phyloP scores from a whole-genome alignment of 2,113 vertebrate species.

The Mugil cephalus region DNA sequence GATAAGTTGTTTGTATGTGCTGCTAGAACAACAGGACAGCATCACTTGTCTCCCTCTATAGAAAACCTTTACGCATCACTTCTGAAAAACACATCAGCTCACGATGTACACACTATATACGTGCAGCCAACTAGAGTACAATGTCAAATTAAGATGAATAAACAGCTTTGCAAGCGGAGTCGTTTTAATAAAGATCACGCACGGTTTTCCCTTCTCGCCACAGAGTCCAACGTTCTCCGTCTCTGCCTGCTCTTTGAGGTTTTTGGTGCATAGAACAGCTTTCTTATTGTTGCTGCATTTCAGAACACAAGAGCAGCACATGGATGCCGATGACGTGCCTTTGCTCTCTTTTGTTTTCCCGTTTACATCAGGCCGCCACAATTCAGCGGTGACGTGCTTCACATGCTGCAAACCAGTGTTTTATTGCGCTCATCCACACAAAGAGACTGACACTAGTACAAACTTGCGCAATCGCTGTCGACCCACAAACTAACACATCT shows the following conservation, averaged over 20 bases:
- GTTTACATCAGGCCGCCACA: neutral
- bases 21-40: neutral
- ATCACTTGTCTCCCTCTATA: neutral
- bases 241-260: neutral
- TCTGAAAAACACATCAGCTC: too few relatives aligned
- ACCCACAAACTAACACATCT: neutral
- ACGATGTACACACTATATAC: too few relatives aligned
- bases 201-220: too few relatives aligned
- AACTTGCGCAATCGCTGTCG: neutral
- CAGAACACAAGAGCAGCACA: neutral
- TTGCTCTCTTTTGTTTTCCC: neutral
- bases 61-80: neutral
- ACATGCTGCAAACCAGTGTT: conserved; percentile 6
- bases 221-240: neutral
- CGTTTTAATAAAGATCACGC: too few relatives aligned
- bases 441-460: neutral
- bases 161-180: too few relatives aligned
- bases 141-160: neutral
- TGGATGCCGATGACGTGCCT: neutral
- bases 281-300: conserved; percentile 17
- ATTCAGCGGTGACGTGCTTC: neutral
- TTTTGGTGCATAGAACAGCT: neutral
- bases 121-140: neutral
- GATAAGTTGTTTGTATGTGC: too few relatives aligned
- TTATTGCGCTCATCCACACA: neutral